Evolutionary conservation across 2,888 invertebrate genomes (phyloP).

Genomic region (Syrphus vitripennis): DNA sequence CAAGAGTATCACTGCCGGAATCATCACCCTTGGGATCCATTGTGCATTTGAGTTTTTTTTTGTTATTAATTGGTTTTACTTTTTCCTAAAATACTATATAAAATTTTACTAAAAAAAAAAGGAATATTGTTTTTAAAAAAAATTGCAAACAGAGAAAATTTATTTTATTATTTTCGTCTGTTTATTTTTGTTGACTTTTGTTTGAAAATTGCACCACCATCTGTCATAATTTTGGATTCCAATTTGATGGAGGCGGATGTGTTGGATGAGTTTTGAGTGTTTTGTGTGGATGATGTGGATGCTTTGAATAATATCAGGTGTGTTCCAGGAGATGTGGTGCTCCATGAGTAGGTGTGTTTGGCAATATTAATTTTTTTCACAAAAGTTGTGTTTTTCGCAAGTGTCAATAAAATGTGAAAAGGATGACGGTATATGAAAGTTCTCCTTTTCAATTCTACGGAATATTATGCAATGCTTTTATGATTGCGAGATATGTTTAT

Average conservation of each 20-base stretch:
- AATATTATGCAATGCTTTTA: too few species aligned
- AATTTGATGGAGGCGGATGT: constrained; percentile 1
- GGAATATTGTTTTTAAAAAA: constrained; percentile 43
- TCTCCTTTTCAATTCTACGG: too few species aligned
- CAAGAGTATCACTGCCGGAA: constrained; percentile 78
- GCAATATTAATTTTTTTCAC: too few species aligned
- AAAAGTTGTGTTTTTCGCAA: too few species aligned
- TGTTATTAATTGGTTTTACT: neutral
- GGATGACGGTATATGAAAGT: too few species aligned
- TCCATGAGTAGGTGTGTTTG: too few species aligned
- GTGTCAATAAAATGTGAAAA: too few species aligned
- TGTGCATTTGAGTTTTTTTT: constrained; percentile 58
- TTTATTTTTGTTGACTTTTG: constrained; percentile 72
- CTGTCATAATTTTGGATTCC: constrained; percentile 46
- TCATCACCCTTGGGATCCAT: constrained; percentile 79
- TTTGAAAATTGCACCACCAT: constrained; percentile 66
- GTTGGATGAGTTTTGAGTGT: neutral
- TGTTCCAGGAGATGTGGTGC: too few species aligned
- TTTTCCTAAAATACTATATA: constrained; percentile 58
- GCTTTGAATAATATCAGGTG: neutral
- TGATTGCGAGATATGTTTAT: too few species aligned
- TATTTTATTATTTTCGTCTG: constrained; percentile 60
- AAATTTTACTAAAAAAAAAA: constrained; percentile 56
- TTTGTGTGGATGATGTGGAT: neutral
- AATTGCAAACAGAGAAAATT: constrained; percentile 42